Evolutionary conservation across 2,888 invertebrate species (phyloP).

Genomic region (Sinelater perroti): DNA sequence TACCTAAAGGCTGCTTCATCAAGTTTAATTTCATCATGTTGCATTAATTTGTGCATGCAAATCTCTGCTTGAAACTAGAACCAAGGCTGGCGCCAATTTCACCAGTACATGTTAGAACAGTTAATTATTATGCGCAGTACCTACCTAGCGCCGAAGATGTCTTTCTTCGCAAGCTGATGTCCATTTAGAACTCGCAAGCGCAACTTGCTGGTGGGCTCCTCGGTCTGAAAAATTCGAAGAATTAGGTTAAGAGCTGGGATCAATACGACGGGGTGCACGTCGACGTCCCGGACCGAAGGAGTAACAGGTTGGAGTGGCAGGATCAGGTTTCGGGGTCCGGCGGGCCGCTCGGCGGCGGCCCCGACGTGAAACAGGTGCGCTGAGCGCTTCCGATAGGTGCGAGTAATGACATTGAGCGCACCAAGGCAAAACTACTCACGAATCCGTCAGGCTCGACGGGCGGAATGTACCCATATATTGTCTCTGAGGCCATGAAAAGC

Average conservation of each 20-base stretch:
- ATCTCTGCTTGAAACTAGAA: too few species aligned
- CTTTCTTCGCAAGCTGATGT: slow-evolving; percentile 94
- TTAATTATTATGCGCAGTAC: too few species aligned
- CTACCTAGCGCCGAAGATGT: slow-evolving; percentile 98
- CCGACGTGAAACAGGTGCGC: slow-evolving; percentile 29
- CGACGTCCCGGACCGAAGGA: not conserved
- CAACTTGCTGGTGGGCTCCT: slow-evolving; percentile 82
- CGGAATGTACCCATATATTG: slow-evolving; percentile 59
- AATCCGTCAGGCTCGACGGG: slow-evolving; percentile 57
- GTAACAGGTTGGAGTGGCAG: not conserved
- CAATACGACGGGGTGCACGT: slow-evolving; percentile 3
- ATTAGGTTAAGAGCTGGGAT: slow-evolving; percentile 25
- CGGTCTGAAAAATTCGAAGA: slow-evolving; percentile 66
- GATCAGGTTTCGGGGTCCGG: too few species aligned
- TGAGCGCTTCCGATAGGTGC: slow-evolving; percentile 23
- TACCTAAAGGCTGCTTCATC: too few species aligned
- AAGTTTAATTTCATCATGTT: too few species aligned
- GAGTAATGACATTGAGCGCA: slow-evolving; percentile 34
- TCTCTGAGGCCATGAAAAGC: slow-evolving; percentile 59
- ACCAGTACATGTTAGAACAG: too few species aligned
- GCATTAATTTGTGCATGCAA: too few species aligned
- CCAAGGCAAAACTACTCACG: slow-evolving; percentile 51
- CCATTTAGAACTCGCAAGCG: slow-evolving; percentile 87
- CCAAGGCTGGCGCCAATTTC: too few species aligned
- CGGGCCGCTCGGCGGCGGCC: not conserved